Evolutionary conservation across 2,888 invertebrate genomes (phyloP), one percentile per base, ranked within the genome.

Genomic region (Meteorus cinctellus): DNA sequence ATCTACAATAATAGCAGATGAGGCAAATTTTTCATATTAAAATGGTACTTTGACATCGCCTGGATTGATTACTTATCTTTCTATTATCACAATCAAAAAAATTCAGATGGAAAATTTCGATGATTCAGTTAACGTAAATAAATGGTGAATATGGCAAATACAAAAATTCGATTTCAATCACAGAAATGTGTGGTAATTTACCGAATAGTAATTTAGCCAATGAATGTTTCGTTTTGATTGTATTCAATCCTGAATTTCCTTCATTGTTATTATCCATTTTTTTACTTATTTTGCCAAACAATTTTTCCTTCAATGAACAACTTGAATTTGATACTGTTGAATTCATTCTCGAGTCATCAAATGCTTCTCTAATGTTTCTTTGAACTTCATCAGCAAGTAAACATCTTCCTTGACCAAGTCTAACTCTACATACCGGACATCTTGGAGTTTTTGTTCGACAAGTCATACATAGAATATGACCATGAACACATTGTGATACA

Each of bases 401-500:
- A 55, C 89, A 89, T 63, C 89, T 85, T 19, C 89, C 89, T 77
- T 88, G 89, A 3, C 88, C 89, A 3, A 89, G 81, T 62, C 86
- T 87, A 74, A 92, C 92, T 81, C 93, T 90, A 87, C 93, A 93
- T 4, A 93, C 91, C 70, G 93, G 93, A 85, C 93, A 93, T 55
- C 91, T 88, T 75, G 90, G 83, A 59, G 93, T 91, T 45, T 92
- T 91, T 66, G 90, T 88, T 82, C 92, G 91, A 84, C 93, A 93
- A 31, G 90, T 89, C 63, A 86, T 88, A 87, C 93, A 93, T 82
- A 93, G 90, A 51, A 93, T 91, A 87, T 93, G 93, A 0, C 93
- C 93, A 84, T 93, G 92, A 10, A 92, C 91, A 86, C 93, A 93
- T 87, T 93, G 93, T 77, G 91, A 90, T 80, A 93, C 91, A 31